A percentile compares a stretch with the other conserved stretches of the same genome.
Conservation (phyloP, 2,113 vertebrate species). For the Microtus richardsoni region DNA sequence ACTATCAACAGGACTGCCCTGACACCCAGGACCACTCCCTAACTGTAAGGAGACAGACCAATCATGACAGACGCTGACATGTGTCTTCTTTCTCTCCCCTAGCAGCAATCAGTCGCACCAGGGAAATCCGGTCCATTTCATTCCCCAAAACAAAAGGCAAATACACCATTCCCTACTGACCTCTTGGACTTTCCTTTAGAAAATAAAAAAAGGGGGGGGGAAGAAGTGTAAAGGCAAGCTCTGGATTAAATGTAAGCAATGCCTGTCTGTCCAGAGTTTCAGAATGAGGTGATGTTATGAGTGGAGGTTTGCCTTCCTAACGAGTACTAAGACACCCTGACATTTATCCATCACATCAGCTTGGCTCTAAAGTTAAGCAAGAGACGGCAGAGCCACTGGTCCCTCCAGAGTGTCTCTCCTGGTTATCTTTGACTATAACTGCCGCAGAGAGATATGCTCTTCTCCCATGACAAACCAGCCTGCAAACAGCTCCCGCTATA, state of each 20-base stretch:
- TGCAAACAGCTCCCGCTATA: conserved; percentile 68
- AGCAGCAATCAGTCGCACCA: conserved; percentile 79
- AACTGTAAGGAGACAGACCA: conserved; percentile 87
- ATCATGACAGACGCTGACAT: conserved; percentile 87
- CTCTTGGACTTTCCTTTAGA: conserved; percentile 48
- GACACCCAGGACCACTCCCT: conserved; percentile 89
- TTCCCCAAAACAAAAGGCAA: conserved; percentile 80
- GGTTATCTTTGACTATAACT: conserved; percentile 84
- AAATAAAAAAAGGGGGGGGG: conserved; percentile 11
- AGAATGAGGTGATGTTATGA: conserved; percentile 58
- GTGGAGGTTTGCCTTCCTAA: not conserved
- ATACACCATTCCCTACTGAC: conserved; percentile 34
- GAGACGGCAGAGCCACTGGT: not conserved
- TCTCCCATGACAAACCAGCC: conserved; percentile 62
- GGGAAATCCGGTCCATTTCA: conserved; percentile 72
- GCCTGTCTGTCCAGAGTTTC: conserved; percentile 49
- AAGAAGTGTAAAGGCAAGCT: conserved; percentile 34
- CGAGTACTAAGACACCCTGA: not conserved
- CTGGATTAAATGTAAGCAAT: conserved; percentile 70
- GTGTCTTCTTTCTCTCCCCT: conserved; percentile 84
- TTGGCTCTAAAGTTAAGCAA: conserved; percentile 71
- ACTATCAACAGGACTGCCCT: conserved; percentile 67
- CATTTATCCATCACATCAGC: conserved; percentile 47
- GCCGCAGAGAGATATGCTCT: conserved; percentile 76
- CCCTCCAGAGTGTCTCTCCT: conserved; percentile 63